phyloP scores from a whole-genome alignment of 2,113 vertebrate genomes.

The Andinoacara biseriatus region DNA sequence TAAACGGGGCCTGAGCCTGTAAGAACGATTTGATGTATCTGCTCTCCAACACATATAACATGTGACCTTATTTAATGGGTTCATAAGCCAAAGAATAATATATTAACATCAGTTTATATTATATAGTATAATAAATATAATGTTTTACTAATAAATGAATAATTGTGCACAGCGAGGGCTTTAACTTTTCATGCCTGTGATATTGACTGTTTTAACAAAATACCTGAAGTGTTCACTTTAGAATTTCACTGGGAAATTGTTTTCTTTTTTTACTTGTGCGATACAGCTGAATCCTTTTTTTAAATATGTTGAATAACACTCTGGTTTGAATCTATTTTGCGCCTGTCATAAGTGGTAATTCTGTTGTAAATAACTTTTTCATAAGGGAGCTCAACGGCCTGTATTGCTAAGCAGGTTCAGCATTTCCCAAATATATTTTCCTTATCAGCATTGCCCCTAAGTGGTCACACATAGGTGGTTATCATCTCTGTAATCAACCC shows the following conservation, averaged over 20 bases:
- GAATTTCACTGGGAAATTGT: background rate
- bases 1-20: background rate
- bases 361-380: constrained; percentile 6
- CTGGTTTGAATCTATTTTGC: background rate
- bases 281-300: background rate
- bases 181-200: background rate
- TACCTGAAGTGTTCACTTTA: background rate
- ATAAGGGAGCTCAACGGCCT: background rate
- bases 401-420: background rate
- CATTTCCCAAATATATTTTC: background rate
- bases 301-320: background rate
- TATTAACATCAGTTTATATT: background rate
- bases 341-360: constrained; percentile 1
- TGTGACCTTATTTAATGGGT: background rate
- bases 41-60: background rate
- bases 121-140: background rate
- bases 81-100: background rate
- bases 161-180: background rate
- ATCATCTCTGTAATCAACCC: background rate
- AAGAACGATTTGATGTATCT: background rate
- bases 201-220: background rate
- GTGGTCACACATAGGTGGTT: background rate
- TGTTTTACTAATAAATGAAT: background rate
- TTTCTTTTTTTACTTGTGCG: background rate
- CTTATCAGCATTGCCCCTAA: background rate